Base-by-base conservation (phyloP, 2,113 vertebrate species). In the Pantherophis guttatus region DNA sequence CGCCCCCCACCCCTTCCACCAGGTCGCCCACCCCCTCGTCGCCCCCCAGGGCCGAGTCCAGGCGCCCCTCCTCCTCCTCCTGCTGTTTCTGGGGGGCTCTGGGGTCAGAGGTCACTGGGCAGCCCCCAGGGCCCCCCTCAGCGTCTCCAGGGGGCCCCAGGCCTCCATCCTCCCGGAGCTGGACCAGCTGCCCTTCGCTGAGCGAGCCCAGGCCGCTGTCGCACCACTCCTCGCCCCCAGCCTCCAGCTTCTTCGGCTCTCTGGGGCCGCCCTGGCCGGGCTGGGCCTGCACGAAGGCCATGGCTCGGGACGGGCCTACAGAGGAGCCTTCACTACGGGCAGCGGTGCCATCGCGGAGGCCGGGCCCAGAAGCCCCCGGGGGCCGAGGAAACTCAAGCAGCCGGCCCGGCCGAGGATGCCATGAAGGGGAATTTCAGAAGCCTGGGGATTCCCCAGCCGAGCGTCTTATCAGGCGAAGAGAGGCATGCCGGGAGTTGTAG, bases 191-290 rank as follows among this genome's bases (percentile, higher is more conserved):
- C 88, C 65, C 95, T 24, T 96, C 96, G 53, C 95, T 97, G 55
- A 98, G 95, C 23, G 97, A 98, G 15, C 98, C 98, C 86, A 98
- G 95, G 33, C 98, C 98, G 93, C 98, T 98, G 97, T 98, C 98
- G 92, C 98, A 98, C 98, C 97, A 98, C 58, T 98, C 98, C 12
- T 97, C 95, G 26, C 94, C 62, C 26, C 8, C 92, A 12, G 93
- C 4, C 54, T 90, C 95, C 17, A 24, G 29, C 52, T 54, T 59
- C 59, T 93, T 93, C 23, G 89, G 21, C 86, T 93, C 89, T 1
- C 65, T 3, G 1, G 26, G 58, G 58, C 53, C 91, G 23, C 39
- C 7, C 44, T 8, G 57, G 24, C 23, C 29, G 0, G 5, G 11
- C 12, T 10, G 86, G 33, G 19, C 33, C 12, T 13, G n/a, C 33